Evolutionary conservation across 1,140 invertebrate species (phyloP).

Genomic region (Tetramorium parvispinum): DNA sequence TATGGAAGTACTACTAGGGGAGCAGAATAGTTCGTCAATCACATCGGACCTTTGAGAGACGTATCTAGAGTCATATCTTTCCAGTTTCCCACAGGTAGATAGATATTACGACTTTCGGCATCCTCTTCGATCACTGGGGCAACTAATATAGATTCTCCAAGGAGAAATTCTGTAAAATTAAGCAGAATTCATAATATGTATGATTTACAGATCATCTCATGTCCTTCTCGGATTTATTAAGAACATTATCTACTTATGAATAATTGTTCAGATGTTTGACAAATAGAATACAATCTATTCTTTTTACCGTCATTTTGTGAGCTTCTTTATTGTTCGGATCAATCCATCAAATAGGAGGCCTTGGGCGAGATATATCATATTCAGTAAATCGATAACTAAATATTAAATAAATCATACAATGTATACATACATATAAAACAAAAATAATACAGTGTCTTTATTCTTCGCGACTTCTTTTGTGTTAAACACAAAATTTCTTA

Average conservation of each 20-base stretch:
- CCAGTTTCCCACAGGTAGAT: slow-evolving; percentile 91
- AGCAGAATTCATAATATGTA: slow-evolving; percentile 9
- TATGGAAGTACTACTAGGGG: slow-evolving; percentile 10
- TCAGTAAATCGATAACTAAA: slow-evolving; percentile 1
- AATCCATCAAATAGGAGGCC: slow-evolving; percentile 97
- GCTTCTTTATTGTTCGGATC: slow-evolving; percentile 90
- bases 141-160: slow-evolving; percentile 94
- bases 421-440: background rate
- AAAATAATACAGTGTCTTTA: background rate
- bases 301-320: slow-evolving; percentile 87
- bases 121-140: slow-evolving; percentile 92
- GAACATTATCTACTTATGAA: background rate
- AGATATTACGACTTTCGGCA: slow-evolving; percentile 89
- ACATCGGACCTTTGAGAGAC: slow-evolving; percentile 87
- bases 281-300: slow-evolving; percentile 14
- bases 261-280: background rate
- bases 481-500: background rate
- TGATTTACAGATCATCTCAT: slow-evolving; percentile 8
- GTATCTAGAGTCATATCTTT: slow-evolving; percentile 85
- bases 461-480: background rate
- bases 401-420: background rate
- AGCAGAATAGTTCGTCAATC: slow-evolving; percentile 78
- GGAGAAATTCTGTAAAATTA: slow-evolving; percentile 90
- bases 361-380: no score
- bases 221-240: background rate